Conservation (phyloP, 2,888 invertebrate species). For the Rhimphoctona megacephalus region DNA sequence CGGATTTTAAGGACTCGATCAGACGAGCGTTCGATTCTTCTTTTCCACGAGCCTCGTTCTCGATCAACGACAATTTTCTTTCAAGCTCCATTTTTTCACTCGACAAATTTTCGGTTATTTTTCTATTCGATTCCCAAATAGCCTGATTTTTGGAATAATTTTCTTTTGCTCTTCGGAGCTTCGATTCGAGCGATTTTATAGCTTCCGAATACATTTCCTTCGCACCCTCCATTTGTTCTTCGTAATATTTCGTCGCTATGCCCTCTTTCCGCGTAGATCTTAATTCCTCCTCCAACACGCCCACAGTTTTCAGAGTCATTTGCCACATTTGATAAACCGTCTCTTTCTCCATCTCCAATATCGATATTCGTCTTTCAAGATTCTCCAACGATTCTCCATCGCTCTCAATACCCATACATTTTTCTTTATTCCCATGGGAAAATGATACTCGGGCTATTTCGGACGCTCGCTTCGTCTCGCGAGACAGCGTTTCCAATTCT, state of each 20-base stretch:
- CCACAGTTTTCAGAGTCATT: slow-evolving; percentile 88
- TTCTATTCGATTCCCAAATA: slow-evolving; percentile 83
- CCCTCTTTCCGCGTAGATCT: slow-evolving; percentile 83
- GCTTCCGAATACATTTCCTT: slow-evolving; percentile 86
- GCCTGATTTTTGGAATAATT: slow-evolving; percentile 82
- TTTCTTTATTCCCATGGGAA: slow-evolving; percentile 71
- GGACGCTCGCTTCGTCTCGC: slow-evolving; percentile 74
- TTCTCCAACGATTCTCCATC: slow-evolving; percentile 73
- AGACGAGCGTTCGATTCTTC: slow-evolving; percentile 68
- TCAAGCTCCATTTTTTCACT: slow-evolving; percentile 86
- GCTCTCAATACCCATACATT: slow-evolving; percentile 65
- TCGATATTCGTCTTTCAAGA: slow-evolving; percentile 78
- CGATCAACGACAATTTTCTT: slow-evolving; percentile 70
- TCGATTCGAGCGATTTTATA: slow-evolving; percentile 86
- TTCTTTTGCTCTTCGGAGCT: slow-evolving; percentile 86
- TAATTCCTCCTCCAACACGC: slow-evolving; percentile 89
- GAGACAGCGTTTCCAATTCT: slow-evolving; percentile 74
- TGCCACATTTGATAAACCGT: slow-evolving; percentile 89
- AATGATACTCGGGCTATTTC: slow-evolving; percentile 75
- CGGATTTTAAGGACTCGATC: slow-evolving; percentile 67
- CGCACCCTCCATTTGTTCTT: slow-evolving; percentile 79
- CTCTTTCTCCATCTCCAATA: slow-evolving; percentile 87
- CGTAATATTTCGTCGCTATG: slow-evolving; percentile 74
- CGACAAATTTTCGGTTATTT: slow-evolving; percentile 84
- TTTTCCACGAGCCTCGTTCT: slow-evolving; percentile 73